Percentiles rank a stretch among this genome's conserved stretches.
Evolutionary conservation across 2,888 invertebrate species (phyloP).

Genomic region (Caenorhabditis afra): DNA sequence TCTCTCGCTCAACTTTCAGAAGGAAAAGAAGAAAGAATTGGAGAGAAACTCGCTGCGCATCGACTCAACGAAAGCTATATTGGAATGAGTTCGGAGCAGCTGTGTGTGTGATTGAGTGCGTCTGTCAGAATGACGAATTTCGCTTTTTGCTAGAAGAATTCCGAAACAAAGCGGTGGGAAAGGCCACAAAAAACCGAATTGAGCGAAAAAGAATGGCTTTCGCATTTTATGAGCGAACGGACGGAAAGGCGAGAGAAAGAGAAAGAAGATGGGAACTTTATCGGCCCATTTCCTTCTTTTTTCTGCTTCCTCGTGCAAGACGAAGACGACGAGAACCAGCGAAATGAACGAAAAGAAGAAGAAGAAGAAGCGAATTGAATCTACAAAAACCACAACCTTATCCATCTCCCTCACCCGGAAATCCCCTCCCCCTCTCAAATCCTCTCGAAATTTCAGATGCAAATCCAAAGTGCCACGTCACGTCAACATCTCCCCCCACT

Average conservation of each 20-base stretch:
- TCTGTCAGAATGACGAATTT: no score
- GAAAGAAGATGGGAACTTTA: constrained; percentile 26
- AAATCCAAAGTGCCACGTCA: no score
- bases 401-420: not conserved
- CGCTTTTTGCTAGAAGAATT: not conserved
- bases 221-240: constrained; percentile 26
- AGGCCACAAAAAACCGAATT: constrained; percentile 2
- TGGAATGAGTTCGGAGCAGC: no score
- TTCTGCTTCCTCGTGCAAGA: not conserved
- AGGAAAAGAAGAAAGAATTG: constrained; percentile 1
- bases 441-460: constrained; percentile 5
- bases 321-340: constrained; percentile 2
- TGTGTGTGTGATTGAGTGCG: no score
- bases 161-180: not conserved
- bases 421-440: not conserved
- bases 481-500: no score
- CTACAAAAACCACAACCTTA: not conserved
- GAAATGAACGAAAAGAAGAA: no score
- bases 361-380: not conserved
- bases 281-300: constrained; percentile 10
- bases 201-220: constrained; percentile 3
- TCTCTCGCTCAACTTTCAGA: not conserved
- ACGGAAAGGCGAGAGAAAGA: constrained; percentile 32
- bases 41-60: no score
- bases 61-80: no score